Evolutionary conservation across 2,888 invertebrate species (phyloP).

Genomic region (Ryuthela nishihirai): DNA sequence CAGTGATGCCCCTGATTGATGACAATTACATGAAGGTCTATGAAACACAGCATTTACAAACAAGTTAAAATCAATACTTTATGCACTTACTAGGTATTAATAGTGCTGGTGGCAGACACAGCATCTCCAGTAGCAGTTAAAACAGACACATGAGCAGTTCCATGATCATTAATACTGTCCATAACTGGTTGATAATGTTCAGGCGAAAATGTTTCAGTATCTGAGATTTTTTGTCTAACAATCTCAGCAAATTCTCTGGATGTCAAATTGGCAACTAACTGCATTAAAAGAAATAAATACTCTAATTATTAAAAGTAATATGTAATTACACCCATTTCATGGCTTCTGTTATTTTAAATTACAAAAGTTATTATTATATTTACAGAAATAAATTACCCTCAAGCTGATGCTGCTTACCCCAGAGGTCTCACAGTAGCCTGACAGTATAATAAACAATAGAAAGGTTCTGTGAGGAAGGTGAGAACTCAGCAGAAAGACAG

Average conservation of each 20-base stretch:
- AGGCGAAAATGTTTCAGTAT: constrained; percentile 49
- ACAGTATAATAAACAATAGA: too few species aligned
- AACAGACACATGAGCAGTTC: constrained; percentile 87
- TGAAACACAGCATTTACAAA: too few species aligned
- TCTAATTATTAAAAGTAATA: neutral
- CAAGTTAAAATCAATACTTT: too few species aligned
- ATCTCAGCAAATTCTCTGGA: constrained; percentile 59
- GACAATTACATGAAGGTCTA: too few species aligned
- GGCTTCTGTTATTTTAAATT: too few species aligned
- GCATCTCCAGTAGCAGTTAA: constrained; percentile 83
- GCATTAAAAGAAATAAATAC: neutral
- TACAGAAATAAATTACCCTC: neutral
- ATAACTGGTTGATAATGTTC: constrained; percentile 23
- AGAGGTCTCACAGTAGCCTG: too few species aligned
- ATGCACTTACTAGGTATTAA: constrained; percentile 72
- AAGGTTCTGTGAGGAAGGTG: too few species aligned
- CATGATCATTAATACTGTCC: constrained; percentile 55
- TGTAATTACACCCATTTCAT: too few species aligned
- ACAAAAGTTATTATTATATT: too few species aligned
- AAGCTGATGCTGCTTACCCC: too few species aligned
- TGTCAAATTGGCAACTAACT: constrained; percentile 53
- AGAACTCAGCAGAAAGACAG: too few species aligned
- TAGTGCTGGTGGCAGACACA: constrained; percentile 84
- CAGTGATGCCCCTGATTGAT: too few species aligned
- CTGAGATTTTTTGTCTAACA: constrained; percentile 62